Evolutionary conservation across 2,888 invertebrate species (phyloP).

Genomic region (Drosophila meridiana): DNA sequence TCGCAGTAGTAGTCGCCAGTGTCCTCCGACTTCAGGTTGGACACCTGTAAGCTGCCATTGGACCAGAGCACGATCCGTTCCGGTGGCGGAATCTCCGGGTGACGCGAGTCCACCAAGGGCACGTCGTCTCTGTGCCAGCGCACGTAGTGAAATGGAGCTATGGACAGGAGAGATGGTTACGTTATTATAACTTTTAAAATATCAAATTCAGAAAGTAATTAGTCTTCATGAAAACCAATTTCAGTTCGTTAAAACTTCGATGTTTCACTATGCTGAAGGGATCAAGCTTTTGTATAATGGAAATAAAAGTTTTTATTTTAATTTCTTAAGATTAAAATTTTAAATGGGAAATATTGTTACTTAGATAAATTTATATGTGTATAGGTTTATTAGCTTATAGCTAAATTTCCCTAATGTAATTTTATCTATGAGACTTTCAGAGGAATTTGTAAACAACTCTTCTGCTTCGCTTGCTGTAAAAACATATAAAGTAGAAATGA

Average conservation of each 20-base stretch:
- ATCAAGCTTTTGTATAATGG: not conserved
- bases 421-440: not conserved
- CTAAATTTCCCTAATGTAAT: not conserved
- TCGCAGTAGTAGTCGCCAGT: constrained; percentile 87
- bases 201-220: not conserved
- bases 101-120: constrained; percentile 88
- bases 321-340: not conserved
- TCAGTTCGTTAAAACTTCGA: not conserved
- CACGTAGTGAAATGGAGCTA: constrained; percentile 87
- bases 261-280: not conserved
- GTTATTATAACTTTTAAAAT: no score
- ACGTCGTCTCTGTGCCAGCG: constrained; percentile 90
- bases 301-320: not conserved
- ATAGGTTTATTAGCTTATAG: not conserved
- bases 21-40: constrained; percentile 85
- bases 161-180: no score
- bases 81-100: constrained; percentile 86
- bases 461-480: constrained; percentile 8
- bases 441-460: constrained; percentile 50
- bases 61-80: constrained; percentile 88
- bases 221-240: constrained; percentile 4
- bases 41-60: constrained; percentile 90
- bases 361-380: no score
- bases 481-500: constrained; percentile 18
- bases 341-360: not conserved